Evolutionary conservation across 2,888 invertebrate genomes (phyloP), one percentile per base, ranked within the genome.

Genomic region (Limnephilus marmoratus): DNA sequence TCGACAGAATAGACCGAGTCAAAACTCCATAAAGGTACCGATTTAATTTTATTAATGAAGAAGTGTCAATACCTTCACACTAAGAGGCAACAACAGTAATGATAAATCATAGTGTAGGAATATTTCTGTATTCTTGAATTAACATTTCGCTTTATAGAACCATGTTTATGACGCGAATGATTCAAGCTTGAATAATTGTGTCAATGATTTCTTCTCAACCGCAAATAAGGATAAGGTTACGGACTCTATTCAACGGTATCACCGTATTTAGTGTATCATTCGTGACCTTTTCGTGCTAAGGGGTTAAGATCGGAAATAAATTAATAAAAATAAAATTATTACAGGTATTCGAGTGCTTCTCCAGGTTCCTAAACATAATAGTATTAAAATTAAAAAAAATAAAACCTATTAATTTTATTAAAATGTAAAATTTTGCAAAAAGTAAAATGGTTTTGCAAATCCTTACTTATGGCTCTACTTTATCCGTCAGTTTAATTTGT

Each of bases 201-300:
- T 83, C 83, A 83, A 37, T 83, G 83, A 83, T 83, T 83, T 37
- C 68, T 68, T 68, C 9, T 83, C 83, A 37, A 83, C 37, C 83
- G 83, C 83, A 11, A 83, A 83, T 31, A 34, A 31, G 37, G 37
- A 24, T 83, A 41, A 37, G 83, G 83, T 83, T 37, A 34, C 31
- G 24, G 37, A 41, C 3, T 83, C 83, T 3, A n/a, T 68, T 68
- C 68, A 24, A 68, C 18, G 68, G 68, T 7, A 68, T 7, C 24
- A n/a, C 24, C 68, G 24, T 68, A 24, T 68, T 68, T 53, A 53
- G 45, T 13, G 45, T 45, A 49, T 3, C 49, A 49, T 49, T 45
- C 49, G 49, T 49, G 49, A 49, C 49, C 49, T 49, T 49, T 49
- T 49, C 15, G 15, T 49, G 15, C 49, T 15, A 49, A 4, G 15